These are phyloP conservation scores for Atherix ibis DNA, from an alignment of 2,888 invertebrate genomes.

Conservation along the genomic window DNA sequence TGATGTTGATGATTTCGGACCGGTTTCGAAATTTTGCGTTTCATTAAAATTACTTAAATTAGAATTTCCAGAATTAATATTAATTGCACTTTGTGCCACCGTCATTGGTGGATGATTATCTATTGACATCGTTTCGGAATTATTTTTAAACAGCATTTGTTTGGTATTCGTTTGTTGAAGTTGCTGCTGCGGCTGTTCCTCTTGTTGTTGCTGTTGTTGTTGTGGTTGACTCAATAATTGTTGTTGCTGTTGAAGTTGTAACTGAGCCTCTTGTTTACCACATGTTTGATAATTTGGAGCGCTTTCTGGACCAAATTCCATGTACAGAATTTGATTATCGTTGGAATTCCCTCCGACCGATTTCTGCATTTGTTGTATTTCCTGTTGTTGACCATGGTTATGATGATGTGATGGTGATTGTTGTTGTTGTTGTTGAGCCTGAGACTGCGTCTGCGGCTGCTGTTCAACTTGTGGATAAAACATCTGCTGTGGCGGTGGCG, in stretches of 20 bases:
- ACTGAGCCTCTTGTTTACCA: too few species aligned
- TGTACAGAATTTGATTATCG: conserved; percentile 13
- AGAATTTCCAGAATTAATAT: conserved; percentile 4
- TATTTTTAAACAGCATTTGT: too few species aligned
- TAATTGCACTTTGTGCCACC: conserved; percentile 13
- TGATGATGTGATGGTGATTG: conserved; percentile 1
- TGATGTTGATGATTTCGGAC: neutral
- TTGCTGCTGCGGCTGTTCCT: neutral
- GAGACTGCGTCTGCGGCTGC: conserved; percentile 7
- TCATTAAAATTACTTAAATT: conserved; percentile 5
- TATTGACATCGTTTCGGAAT: conserved; percentile 3
- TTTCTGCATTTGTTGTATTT: neutral
- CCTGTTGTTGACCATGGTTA: neutral
- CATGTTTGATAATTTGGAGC: conserved; percentile 5
- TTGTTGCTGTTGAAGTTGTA: conserved; percentile 2
- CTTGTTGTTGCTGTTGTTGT: conserved; percentile 2
- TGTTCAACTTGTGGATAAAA: conserved; percentile 16
- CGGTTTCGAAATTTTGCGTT: too few species aligned
- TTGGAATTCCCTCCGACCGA: neutral
- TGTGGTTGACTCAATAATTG: neutral
- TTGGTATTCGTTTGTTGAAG: neutral
- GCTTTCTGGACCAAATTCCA: conserved; percentile 14
- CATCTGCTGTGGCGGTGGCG: conserved; percentile 18
- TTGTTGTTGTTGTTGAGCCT: conserved; percentile 3
- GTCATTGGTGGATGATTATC: conserved; percentile 3